Conservation (phyloP, 2,113 vertebrate genomes). For the Tyto alba region DNA sequence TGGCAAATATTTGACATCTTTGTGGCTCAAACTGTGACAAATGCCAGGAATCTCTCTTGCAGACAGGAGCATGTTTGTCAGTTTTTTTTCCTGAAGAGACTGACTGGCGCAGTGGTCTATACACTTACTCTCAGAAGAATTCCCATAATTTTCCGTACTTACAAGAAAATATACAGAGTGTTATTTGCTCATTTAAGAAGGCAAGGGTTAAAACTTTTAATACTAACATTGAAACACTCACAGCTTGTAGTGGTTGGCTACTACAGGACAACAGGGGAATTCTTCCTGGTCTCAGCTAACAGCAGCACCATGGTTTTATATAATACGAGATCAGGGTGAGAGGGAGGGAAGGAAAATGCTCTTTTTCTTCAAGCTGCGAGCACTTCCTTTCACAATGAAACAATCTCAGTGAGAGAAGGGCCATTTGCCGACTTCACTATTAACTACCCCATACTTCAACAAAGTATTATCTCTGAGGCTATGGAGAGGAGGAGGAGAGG, state of each 20-base stretch:
- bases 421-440: background rate
- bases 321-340: background rate
- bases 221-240: background rate
- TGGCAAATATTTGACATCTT: conserved; percentile 46
- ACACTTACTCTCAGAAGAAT: conserved; percentile 36
- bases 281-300: conserved; percentile 56
- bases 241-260: conserved; percentile 52
- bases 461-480: background rate
- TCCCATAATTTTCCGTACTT: conserved; percentile 17
- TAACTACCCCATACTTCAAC: background rate
- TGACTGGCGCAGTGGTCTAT: conserved; percentile 19
- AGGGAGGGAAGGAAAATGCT: conserved; percentile 36
- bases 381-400: conserved; percentile 45
- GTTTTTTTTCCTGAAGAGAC: conserved; percentile 38
- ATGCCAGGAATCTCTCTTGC: conserved; percentile 40
- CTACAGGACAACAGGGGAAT: conserved; percentile 46
- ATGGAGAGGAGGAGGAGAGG: background rate
- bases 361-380: conserved; percentile 46
- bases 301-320: conserved; percentile 50
- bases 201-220: conserved; percentile 56
- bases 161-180: background rate
- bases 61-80: conserved; percentile 27
- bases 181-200: conserved; percentile 1
- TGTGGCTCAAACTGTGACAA: conserved; percentile 45
- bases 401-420: background rate